Evolutionary conservation across 92 coral and sea anemone genomes (phyloP), one percentile per base, ranked within the genome.

Genomic region (Heliopora coerulea): DNA sequence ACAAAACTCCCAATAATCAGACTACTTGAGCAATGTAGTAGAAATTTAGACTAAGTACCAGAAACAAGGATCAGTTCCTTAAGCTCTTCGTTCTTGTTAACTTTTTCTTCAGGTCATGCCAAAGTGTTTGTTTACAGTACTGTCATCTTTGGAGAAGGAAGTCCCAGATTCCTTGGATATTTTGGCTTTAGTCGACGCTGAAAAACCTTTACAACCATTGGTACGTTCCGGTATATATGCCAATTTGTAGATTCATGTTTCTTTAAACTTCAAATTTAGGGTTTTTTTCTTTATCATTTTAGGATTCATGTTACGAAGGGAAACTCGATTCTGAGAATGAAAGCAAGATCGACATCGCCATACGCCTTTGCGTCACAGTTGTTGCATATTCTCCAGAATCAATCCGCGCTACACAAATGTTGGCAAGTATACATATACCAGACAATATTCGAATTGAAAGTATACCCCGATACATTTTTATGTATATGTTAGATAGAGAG

Each of bases 381-480:
- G 91, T 95, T 20, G 95, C 91, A 73, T 95, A 87, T 61, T 91
- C 99, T 8, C 99, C 99, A 18, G 99, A 95, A 62, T 95, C 99
- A 46, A 88, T 85, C 54, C 87, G 99, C 63, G 96, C 99, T 19
- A 86, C 95, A 19, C 99, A 95, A 85, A 95, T 95, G 99, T 85
- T 95, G 96, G 97, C 89, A 87, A 59, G 96, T 82, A 62, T 1
- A 40, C 11, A 37, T 11, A 11, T 4, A 11, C 4, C 42, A 37
- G 42, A 37, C 11, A 37, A 37, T 11, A 37, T 37, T 5, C 5
- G 12, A 12, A 37, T 37, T 37, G 42, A 37, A 37, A 37, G n/a
- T n/a, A n/a, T n/a, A n/a, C n/a, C n/a, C n/a, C n/a, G n/a, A n/a
- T n/a, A n/a, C n/a, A n/a, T n/a, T n/a, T n/a, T n/a, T n/a, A n/a